phyloP scores from a whole-genome alignment of 2,113 vertebrate species.

The Polypterus senegalus region DNA sequence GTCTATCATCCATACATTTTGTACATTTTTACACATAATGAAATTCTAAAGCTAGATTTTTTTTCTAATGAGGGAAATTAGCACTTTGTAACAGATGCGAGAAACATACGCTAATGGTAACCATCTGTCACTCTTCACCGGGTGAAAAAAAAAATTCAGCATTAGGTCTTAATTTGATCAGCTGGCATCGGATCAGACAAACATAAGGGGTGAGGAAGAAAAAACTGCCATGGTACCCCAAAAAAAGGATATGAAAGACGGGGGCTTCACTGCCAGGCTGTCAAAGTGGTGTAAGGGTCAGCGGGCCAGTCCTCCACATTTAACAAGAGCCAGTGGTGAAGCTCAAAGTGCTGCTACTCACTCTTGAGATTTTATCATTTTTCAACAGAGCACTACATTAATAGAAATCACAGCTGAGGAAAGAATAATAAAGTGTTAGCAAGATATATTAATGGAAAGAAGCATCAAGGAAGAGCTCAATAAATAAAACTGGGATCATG shows the following conservation, averaged over 20 bases:
- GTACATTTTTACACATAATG: conserved; percentile 18
- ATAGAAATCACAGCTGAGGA: no score
- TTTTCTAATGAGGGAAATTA: conserved; percentile 22
- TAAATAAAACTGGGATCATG: no score
- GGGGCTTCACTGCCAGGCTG: no score
- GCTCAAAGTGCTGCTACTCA: no score
- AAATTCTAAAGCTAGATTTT: conserved; percentile 14
- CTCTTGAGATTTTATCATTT: no score
- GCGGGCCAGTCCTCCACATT: background rate
- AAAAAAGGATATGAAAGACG: background rate
- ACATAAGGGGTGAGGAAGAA: background rate
- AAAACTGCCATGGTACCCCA: background rate
- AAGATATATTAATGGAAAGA: no score
- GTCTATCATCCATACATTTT: conserved; percentile 10
- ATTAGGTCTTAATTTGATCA: conserved; percentile 17
- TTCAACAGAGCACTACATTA: no score
- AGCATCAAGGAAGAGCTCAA: no score
- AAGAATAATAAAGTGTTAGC: no score
- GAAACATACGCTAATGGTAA: conserved; percentile 17
- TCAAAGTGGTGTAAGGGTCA: background rate
- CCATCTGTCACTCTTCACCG: conserved; percentile 20
- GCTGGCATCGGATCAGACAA: background rate
- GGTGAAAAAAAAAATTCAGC: conserved; percentile 9
- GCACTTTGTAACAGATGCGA: conserved; percentile 19
- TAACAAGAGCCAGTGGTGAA: no score